These are phyloP conservation scores for Clostera curtula DNA, from an alignment of 2,888 invertebrate species.

Conservation along the genomic window DNA sequence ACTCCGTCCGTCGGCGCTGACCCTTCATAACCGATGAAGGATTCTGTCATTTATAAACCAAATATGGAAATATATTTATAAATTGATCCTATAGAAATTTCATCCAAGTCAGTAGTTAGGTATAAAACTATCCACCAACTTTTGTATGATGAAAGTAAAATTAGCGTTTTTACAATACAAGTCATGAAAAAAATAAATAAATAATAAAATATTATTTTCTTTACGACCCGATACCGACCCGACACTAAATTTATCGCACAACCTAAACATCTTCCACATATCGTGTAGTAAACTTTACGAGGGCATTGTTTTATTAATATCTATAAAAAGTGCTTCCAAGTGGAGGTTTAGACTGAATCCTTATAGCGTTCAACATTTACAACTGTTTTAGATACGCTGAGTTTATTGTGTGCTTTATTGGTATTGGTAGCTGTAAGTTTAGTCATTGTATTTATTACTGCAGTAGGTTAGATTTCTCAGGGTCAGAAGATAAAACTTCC, in stretches of 20 bases:
- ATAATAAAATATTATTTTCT: conserved; percentile 11
- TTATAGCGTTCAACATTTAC: conserved; percentile 46
- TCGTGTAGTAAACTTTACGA: conserved; percentile 53
- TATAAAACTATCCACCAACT: too few relatives aligned
- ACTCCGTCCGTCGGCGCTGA: too few relatives aligned
- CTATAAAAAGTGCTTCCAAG: conserved; percentile 64
- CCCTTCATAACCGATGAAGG: too few relatives aligned
- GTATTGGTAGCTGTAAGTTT: conserved; percentile 9
- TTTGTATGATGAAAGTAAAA: too few relatives aligned
- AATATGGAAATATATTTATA: too few relatives aligned
- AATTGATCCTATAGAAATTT: too few relatives aligned
- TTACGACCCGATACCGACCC: conserved; percentile 16
- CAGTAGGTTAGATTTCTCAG: neutral
- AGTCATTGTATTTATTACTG: conserved; percentile 2
- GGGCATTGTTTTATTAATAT: conserved; percentile 70
- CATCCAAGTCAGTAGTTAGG: too few relatives aligned
- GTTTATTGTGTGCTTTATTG: conserved; percentile 45
- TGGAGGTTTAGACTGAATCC: conserved; percentile 44
- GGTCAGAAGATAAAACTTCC: too few relatives aligned
- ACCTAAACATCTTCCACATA: conserved; percentile 21
- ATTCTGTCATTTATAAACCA: too few relatives aligned
- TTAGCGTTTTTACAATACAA: too few relatives aligned
- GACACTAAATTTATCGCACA: conserved; percentile 32
- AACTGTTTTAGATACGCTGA: conserved; percentile 49
- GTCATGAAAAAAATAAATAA: conserved; percentile 13